A percentile compares a stretch with the other conserved stretches of the same genome.
Evolutionary conservation across 2,113 vertebrate species (phyloP).

Genomic region (Apteryx owenii): DNA sequence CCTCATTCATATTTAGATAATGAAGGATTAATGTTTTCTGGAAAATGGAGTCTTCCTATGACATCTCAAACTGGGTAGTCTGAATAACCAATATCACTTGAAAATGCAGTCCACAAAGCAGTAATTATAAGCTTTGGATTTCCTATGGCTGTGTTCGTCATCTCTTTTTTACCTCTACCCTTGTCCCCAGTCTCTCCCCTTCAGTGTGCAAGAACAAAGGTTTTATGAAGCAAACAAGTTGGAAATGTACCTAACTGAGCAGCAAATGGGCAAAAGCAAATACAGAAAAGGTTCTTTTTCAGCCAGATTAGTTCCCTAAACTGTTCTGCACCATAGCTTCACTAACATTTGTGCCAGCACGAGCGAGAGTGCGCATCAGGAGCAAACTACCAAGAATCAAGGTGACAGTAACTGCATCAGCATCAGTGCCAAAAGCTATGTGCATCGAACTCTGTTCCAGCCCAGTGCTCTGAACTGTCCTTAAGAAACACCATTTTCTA

Average conservation of each 20-base stretch:
- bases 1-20: not conserved
- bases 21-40: not conserved
- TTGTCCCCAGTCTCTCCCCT: not conserved
- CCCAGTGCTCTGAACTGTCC: not conserved
- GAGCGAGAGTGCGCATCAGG: not conserved
- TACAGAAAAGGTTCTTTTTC: not conserved
- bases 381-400: not conserved
- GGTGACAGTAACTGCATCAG: not conserved
- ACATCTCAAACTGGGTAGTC: not conserved
- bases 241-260: not conserved
- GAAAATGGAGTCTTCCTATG: not conserved
- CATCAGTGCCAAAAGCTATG: not conserved
- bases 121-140: not conserved
- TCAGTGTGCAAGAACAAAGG: not conserved
- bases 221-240: not conserved
- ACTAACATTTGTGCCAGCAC: not conserved
- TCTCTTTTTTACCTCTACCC: not conserved
- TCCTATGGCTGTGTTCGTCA: not conserved
- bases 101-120: not conserved
- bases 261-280: not conserved
- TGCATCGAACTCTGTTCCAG: not conserved
- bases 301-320: not conserved
- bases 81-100: not conserved
- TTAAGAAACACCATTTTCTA: not conserved
- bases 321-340: not conserved